Percentiles rank a stretch among this genome's conserved stretches.
phyloP scores from a whole-genome alignment of 2,888 invertebrate genomes.

The Rotaria sp. region DNA sequence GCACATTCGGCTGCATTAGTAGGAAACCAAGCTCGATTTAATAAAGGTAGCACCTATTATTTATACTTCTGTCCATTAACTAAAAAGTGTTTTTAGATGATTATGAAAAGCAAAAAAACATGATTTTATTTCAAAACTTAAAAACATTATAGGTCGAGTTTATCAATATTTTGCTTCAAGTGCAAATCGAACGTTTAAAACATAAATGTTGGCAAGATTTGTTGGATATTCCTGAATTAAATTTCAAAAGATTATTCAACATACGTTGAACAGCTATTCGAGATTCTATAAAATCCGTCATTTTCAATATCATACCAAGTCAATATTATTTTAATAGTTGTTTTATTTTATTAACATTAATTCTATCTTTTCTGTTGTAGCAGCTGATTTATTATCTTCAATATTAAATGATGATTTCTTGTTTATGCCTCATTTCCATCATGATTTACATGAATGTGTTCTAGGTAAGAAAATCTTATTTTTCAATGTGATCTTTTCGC shows the following conservation, averaged over 20 bases:
- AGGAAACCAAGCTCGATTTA: neutral
- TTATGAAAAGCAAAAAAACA: neutral
- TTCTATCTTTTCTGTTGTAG: neutral
- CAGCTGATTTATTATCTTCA: neutral
- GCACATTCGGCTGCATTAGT: neutral
- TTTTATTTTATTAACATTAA: neutral
- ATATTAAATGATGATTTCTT: neutral
- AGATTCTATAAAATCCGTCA: neutral
- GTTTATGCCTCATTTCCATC: neutral
- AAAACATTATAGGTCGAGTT: neutral
- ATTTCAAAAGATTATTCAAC: neutral
- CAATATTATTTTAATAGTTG: neutral
- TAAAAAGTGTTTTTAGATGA: neutral
- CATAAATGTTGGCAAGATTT: neutral
- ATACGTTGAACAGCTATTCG: neutral
- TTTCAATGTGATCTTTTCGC: neutral
- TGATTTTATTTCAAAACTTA: neutral
- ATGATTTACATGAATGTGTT: neutral
- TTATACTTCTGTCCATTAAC: neutral
- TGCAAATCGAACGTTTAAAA: neutral
- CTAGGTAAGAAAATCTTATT: neutral
- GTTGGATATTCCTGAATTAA: neutral
- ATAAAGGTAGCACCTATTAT: neutral
- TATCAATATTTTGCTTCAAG: neutral
- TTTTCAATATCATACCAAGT: neutral